These are phyloP conservation scores for Prinia subflava DNA, from an alignment of 2,113 vertebrate species.

Conservation along the genomic window DNA sequence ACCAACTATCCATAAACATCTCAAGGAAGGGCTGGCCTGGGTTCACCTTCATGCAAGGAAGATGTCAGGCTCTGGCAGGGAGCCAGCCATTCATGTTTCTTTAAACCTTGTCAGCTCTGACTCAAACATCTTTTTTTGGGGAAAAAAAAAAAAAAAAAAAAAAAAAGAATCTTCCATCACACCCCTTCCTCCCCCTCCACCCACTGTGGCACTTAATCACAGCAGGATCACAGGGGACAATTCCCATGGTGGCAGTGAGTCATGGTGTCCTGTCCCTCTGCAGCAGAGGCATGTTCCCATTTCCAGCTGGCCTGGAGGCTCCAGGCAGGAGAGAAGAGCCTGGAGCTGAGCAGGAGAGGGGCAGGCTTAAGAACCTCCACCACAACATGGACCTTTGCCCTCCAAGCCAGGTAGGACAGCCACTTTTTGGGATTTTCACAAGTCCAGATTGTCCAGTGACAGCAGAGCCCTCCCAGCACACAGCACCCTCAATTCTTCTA, in stretches of 20 bases:
- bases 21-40: conserved; percentile 48
- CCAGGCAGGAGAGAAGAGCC: neutral
- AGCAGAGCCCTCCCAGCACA: neutral
- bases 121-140: neutral
- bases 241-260: neutral
- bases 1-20: conserved; percentile 38
- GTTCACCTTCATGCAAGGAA: conserved; percentile 51
- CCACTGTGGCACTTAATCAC: neutral
- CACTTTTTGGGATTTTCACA: neutral
- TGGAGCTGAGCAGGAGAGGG: neutral
- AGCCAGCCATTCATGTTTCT: conserved; percentile 43
- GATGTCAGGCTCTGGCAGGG: conserved; percentile 42
- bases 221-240: neutral
- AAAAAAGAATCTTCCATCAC: neutral
- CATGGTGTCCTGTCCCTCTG: neutral
- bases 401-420: neutral
- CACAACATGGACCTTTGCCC: neutral
- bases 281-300: neutral
- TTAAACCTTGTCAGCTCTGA: conserved; percentile 32
- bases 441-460: neutral
- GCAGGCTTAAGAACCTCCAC: neutral
- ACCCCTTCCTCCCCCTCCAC: conserved; percentile 45
- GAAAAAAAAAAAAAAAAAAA: fast-evolving
- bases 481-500: neutral
- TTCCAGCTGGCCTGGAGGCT: neutral